A percentile compares a stretch with the other conserved stretches of the same genome.
Conservation (phyloP, 1,140 invertebrate genomes). For the Thaumatotibia leucotreta region DNA sequence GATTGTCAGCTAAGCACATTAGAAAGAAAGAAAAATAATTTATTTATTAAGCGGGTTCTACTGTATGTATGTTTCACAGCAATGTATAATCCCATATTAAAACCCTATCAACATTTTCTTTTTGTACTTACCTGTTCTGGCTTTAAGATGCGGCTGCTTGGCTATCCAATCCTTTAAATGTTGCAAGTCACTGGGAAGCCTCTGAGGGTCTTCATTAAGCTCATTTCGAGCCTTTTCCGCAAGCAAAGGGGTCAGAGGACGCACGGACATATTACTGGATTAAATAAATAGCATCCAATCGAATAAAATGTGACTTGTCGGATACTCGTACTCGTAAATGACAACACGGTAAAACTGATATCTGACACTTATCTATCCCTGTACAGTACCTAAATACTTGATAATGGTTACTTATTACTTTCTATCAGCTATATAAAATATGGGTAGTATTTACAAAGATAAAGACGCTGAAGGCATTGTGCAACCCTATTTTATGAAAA, state of each 20-base stretch:
- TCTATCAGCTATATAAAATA: not conserved
- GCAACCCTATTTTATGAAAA: too few species aligned
- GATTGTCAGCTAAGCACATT: too few species aligned
- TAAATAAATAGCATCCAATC: not conserved
- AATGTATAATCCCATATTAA: too few species aligned
- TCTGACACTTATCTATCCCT: not conserved
- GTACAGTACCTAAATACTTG: not conserved
- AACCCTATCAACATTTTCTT: not conserved
- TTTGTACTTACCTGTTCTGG: slow-evolving; percentile 44
- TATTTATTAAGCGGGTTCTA: too few species aligned
- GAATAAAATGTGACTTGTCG: not conserved
- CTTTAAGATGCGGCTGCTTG: slow-evolving; percentile 79
- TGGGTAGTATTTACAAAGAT: not conserved
- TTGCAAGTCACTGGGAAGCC: slow-evolving; percentile 75
- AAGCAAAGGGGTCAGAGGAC: slow-evolving; percentile 65
- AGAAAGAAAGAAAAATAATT: too few species aligned
- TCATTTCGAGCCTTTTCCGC: slow-evolving; percentile 76
- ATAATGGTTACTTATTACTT: not conserved
- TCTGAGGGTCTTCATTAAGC: slow-evolving; percentile 79
- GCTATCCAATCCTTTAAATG: slow-evolving; percentile 80
- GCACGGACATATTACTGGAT: slow-evolving; percentile 45
- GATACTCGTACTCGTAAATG: too few species aligned
- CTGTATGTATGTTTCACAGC: too few species aligned
- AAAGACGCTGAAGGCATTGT: not conserved
- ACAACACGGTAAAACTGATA: not conserved